A percentile compares a stretch with the other conserved stretches of the same genome.
phyloP scores from a whole-genome alignment of 2,113 vertebrate genomes.

The Drymodes brunneopygia region DNA sequence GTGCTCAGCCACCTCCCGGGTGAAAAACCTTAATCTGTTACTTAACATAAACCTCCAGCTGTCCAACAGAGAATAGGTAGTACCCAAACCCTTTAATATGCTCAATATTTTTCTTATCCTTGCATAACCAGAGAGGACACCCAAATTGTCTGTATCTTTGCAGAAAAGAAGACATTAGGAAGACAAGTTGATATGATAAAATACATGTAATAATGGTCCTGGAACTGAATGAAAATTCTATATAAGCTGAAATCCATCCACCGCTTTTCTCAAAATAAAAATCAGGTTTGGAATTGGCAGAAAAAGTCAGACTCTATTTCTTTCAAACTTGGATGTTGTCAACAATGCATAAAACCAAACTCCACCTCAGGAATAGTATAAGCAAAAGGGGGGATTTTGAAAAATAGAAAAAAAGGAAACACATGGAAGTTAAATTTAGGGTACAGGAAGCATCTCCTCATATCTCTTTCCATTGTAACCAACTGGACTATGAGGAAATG shows the following conservation, averaged over 20 bases:
- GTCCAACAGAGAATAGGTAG: not conserved
- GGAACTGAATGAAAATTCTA: not conserved
- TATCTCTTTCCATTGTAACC: not conserved
- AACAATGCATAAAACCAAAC: not conserved
- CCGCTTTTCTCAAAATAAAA: not conserved
- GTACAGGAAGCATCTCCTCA: not conserved
- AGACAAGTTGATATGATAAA: not conserved
- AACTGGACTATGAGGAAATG: not conserved
- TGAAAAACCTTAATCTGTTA: not conserved
- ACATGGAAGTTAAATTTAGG: not conserved
- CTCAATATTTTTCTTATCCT: not conserved
- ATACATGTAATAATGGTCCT: not conserved
- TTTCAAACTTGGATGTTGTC: not conserved
- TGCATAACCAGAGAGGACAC: not conserved
- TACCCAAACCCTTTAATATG: not conserved
- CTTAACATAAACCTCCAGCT: not conserved
- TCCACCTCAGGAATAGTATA: not conserved
- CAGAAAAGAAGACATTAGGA: not conserved
- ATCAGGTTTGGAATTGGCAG: not conserved
- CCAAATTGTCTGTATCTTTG: not conserved
- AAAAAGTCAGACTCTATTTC: not conserved
- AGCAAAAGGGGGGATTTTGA: not conserved
- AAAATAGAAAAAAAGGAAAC: not conserved
- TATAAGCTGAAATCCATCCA: not conserved
- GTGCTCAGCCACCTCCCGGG: not conserved